These are phyloP conservation scores for Nesogale talazaci DNA, from an alignment of 2,113 vertebrate species.

Conservation along the genomic window DNA sequence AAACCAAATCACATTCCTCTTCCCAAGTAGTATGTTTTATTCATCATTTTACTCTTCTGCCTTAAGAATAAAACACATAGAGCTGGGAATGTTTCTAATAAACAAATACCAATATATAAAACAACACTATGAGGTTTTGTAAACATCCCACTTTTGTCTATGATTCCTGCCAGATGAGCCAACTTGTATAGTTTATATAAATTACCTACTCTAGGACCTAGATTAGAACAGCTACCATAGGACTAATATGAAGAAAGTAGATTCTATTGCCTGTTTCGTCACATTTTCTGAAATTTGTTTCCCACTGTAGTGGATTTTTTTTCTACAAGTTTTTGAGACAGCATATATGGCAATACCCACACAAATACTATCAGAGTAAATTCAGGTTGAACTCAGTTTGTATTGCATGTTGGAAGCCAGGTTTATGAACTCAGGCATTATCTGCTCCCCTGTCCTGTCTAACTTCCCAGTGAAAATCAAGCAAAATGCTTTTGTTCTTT, in stretches of 20 bases:
- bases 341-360: neutral
- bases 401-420: neutral
- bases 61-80: neutral
- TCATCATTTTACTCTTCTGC: neutral
- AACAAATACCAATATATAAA: constrained; percentile 51
- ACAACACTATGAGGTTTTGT: neutral
- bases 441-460: neutral
- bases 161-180: constrained; percentile 42
- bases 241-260: constrained; percentile 47
- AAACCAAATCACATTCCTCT: constrained; percentile 15
- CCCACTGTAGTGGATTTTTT: neutral
- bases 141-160: constrained; percentile 12
- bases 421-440: neutral
- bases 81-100: neutral
- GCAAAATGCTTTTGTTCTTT: neutral
- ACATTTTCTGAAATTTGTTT: constrained; percentile 47
- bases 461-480: neutral
- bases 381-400: constrained; percentile 25
- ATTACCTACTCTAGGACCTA: constrained; percentile 47
- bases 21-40: constrained; percentile 49
- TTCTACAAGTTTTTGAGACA: constrained; percentile 32
- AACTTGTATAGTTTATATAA: constrained; percentile 56
- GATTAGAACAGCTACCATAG: constrained; percentile 13
- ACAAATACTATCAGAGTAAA: neutral
- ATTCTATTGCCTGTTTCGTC: constrained; percentile 39